Evolutionary conservation across 2,888 invertebrate species (phyloP).

Genomic region (Synergus gifuensis): DNA sequence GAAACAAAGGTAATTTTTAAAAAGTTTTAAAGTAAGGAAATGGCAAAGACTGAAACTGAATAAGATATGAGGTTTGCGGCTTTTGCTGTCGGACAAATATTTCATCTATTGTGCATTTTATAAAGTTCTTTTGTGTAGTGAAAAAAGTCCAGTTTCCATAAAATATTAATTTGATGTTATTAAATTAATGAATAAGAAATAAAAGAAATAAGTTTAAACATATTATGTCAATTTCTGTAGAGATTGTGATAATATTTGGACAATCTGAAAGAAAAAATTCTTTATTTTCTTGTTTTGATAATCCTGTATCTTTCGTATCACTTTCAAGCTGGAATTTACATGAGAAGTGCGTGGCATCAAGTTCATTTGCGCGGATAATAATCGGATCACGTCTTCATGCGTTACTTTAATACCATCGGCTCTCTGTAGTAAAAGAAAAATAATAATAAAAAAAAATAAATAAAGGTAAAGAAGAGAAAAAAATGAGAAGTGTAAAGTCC

Average conservation of each 20-base stretch:
- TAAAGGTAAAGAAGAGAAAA: not conserved
- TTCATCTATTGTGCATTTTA: no score
- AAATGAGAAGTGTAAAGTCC: not conserved
- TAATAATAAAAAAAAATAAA: not conserved
- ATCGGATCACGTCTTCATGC: slow-evolving; percentile 72
- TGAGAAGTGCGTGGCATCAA: slow-evolving; percentile 10
- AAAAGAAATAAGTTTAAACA: no score
- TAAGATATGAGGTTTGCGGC: no score
- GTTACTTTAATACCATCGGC: slow-evolving; percentile 67
- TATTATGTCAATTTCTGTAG: no score
- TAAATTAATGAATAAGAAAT: no score
- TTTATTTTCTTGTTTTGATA: slow-evolving; percentile 19
- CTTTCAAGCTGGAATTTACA: slow-evolving; percentile 21
- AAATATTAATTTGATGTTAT: no score
- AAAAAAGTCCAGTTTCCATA: no score
- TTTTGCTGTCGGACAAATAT: no score
- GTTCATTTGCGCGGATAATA: slow-evolving; percentile 65
- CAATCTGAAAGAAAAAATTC: not conserved
- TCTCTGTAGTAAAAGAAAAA: not conserved
- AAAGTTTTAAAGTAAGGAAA: no score
- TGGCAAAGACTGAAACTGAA: no score
- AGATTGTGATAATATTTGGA: not conserved
- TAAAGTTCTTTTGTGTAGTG: no score
- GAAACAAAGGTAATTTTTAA: no score
- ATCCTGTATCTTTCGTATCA: slow-evolving; percentile 11